These are phyloP conservation scores for Ophioninae sp. DNA, from an alignment of 2,888 invertebrate genomes.

Conservation along the genomic window DNA sequence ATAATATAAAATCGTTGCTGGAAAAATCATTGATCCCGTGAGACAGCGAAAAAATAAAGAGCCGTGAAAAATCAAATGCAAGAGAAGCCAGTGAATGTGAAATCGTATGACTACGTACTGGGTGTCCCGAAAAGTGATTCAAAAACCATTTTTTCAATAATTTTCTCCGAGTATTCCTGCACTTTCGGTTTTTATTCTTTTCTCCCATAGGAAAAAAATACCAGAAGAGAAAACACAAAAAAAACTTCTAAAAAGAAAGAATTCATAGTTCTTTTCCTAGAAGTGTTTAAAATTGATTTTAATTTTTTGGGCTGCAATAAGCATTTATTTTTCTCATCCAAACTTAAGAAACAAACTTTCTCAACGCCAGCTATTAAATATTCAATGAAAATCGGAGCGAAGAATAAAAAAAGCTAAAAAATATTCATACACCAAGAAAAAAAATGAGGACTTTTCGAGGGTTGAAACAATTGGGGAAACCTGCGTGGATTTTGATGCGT, in stretches of 20 bases:
- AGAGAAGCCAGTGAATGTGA: not conserved
- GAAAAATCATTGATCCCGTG: slow-evolving; percentile 7
- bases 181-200: no score
- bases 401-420: no score
- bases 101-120: slow-evolving; percentile 14
- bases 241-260: not conserved
- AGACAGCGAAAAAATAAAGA: slow-evolving; percentile 1
- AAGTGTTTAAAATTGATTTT: not conserved
- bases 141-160: not conserved
- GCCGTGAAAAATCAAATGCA: slow-evolving; percentile 11
- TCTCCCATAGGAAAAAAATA: no score
- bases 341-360: not conserved
- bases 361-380: not conserved
- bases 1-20: not conserved
- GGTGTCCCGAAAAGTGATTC: not conserved
- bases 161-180: not conserved
- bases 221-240: no score
- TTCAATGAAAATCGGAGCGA: not conserved
- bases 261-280: not conserved
- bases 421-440: no score
- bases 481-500: no score
- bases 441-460: no score
- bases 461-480: not conserved
- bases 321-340: not conserved
- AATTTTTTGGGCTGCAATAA: not conserved